Conservation (phyloP, 2,797 vertebrate species). For the Microctenopoma steveboyesi region DNA sequence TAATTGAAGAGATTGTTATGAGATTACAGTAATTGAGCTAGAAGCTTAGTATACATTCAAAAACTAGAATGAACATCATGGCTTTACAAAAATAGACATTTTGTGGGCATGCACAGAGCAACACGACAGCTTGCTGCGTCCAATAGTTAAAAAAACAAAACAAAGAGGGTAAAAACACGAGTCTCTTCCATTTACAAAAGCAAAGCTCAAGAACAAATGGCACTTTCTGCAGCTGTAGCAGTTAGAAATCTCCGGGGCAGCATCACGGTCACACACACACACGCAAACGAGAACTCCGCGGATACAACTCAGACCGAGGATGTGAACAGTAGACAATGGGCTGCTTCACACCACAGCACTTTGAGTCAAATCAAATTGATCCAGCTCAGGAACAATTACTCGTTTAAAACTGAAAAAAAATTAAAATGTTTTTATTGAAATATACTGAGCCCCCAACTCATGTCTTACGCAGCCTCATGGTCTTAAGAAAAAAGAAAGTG, state of each 20-base stretch:
- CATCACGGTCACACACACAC: slow-evolving; percentile 43
- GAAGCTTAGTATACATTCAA: slow-evolving; percentile 57
- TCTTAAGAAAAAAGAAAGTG: slow-evolving; percentile 1
- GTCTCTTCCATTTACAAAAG: slow-evolving; percentile 59
- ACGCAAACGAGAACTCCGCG: slow-evolving; percentile 42
- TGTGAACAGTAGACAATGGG: not conserved
- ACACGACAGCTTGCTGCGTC: slow-evolving; percentile 37
- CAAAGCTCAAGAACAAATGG: slow-evolving; percentile 67
- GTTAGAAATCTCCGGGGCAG: slow-evolving; percentile 55
- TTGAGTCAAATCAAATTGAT: slow-evolving; percentile 9
- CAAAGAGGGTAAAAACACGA: slow-evolving; percentile 51
- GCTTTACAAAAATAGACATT: slow-evolving; percentile 82
- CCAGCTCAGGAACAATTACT: not conserved
- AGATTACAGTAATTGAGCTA: slow-evolving; percentile 36
- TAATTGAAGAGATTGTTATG: slow-evolving; percentile 28
- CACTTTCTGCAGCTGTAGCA: slow-evolving; percentile 62
- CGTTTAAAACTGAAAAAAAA: not conserved
- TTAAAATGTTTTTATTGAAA: not conserved
- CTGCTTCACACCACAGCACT: slow-evolving; percentile 18
- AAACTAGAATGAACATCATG: slow-evolving; percentile 41
- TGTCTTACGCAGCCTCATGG: not conserved
- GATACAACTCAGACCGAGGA: slow-evolving; percentile 8
- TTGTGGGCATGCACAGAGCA: slow-evolving; percentile 55
- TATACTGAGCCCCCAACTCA: not conserved
- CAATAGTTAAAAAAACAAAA: slow-evolving; percentile 42